Evolutionary conservation across 30 jellyfish, hydroid and myxozoan genomes (phyloP).

Genomic region (Aurelia coerulea): DNA sequence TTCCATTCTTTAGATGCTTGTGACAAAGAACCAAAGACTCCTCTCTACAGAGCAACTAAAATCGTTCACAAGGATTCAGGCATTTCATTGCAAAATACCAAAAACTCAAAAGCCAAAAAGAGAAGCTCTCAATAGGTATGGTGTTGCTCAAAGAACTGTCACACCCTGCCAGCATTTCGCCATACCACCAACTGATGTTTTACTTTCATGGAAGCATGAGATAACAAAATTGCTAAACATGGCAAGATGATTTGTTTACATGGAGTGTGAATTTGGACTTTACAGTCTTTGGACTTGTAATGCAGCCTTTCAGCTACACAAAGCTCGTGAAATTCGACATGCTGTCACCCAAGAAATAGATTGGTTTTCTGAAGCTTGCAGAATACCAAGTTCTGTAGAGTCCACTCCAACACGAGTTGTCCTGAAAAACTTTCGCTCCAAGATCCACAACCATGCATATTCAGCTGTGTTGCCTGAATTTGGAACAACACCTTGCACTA

Average conservation of each 20-base stretch:
- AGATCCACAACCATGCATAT: neutral
- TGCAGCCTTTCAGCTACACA: neutral
- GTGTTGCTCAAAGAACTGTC: neutral
- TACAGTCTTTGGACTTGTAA: neutral
- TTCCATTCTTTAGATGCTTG: neutral
- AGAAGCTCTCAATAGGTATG: neutral
- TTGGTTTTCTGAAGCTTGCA: neutral
- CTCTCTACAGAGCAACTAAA: neutral
- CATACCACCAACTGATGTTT: neutral
- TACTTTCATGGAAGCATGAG: neutral
- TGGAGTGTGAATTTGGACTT: conserved; percentile 8
- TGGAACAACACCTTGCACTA: too few relatives aligned
- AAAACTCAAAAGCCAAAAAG: neutral
- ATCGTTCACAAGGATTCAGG: neutral
- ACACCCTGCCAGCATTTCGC: neutral
- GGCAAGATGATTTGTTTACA: neutral
- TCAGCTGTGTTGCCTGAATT: neutral
- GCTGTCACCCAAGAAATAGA: neutral
- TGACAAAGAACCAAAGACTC: neutral
- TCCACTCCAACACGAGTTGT: neutral
- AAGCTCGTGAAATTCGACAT: neutral
- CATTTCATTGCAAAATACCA: neutral
- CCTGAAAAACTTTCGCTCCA: neutral
- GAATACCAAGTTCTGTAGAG: neutral
- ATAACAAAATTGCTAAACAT: neutral